phyloP scores from a whole-genome alignment of 2,888 invertebrate species.

The Caenorhabditis sp. region DNA sequence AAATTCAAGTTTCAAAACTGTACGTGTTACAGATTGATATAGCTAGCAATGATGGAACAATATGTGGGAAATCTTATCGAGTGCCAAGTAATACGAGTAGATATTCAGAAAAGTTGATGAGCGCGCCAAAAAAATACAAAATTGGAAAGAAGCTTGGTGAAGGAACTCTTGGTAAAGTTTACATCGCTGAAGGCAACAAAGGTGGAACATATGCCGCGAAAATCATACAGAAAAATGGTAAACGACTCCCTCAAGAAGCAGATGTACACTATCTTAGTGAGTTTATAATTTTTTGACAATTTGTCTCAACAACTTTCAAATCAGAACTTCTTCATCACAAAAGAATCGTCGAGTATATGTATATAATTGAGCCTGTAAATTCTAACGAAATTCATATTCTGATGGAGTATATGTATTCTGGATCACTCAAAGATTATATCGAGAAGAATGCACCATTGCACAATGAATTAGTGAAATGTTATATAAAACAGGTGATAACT shows the following conservation, averaged over 20 bases:
- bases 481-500: constrained; percentile 14
- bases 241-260: constrained; percentile 28
- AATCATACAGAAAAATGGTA: constrained; percentile 20
- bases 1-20: background rate
- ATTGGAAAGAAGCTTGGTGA: constrained; percentile 28
- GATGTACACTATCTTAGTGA: constrained; percentile 37
- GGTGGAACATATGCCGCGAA: constrained; percentile 32
- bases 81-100: constrained; percentile 23
- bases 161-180: constrained; percentile 30
- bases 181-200: constrained; percentile 11
- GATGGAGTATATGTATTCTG: constrained; percentile 74
- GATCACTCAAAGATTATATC: constrained; percentile 71
- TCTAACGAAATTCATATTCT: constrained; percentile 70
- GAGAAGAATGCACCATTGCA: constrained; percentile 22
- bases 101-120: constrained; percentile 20
- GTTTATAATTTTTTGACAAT: constrained; percentile 4
- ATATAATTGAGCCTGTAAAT: constrained; percentile 24
- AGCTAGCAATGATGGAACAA: constrained; percentile 17
- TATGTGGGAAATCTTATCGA: constrained; percentile 22
- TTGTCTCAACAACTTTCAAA: background rate
- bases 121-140: constrained; percentile 17
- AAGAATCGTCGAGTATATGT: constrained; percentile 35
- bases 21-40: constrained; percentile 7
- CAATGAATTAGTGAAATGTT: constrained; percentile 20
- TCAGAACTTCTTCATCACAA: constrained; percentile 20